Evolutionary conservation across 2,797 vertebrate species (phyloP), one percentile per base, ranked within the genome.

Genomic region (Melanotaenia pygmaea): DNA sequence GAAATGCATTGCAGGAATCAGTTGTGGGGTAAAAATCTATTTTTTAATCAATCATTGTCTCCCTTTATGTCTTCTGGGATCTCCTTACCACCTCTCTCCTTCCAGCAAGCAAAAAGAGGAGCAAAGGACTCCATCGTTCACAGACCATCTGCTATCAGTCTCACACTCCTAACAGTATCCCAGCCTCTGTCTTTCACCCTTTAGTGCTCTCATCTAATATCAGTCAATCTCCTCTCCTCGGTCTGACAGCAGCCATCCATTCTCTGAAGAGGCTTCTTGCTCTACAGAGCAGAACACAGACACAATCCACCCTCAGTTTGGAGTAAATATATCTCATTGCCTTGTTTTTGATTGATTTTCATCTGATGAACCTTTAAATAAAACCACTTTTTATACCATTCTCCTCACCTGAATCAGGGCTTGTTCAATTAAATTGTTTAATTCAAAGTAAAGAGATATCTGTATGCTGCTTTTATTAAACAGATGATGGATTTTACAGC

Each of bases 221-320:
- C 70, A 75, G 61, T 88, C 79, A 53, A 73, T 69, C 68, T 38
- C 37, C 43, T 72, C 80, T 62, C 34, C 62, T 75, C 68, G 35
- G 67, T 76, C 58, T 72, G 86, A 86, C 88, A 84, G 72, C 65
- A 83, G 74, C 61, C 74, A 77, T 87, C 80, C 50, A 72, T 90
- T 73, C 62, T 74, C 67, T 62, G 72, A 79, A 76, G 70, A 63
- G 59, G 73, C 63, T 51, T 63, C 72, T 71, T 67, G 56, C 43
- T 72, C 59, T 35, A 57, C 26, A 45, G 28, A 79, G 71, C 22
- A 75, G 43, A 4, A 59, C 0, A 6, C 3, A 38, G 34, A 64
- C 38, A 18, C 10, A 67, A 30, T 12, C 37, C 14, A 28, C 34
- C 11, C 40, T 54, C 8, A 34, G 32, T 35, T 43, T 59, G 51